phyloP scores from a whole-genome alignment of 2,797 vertebrate species.

The Sandelia bainsii region DNA sequence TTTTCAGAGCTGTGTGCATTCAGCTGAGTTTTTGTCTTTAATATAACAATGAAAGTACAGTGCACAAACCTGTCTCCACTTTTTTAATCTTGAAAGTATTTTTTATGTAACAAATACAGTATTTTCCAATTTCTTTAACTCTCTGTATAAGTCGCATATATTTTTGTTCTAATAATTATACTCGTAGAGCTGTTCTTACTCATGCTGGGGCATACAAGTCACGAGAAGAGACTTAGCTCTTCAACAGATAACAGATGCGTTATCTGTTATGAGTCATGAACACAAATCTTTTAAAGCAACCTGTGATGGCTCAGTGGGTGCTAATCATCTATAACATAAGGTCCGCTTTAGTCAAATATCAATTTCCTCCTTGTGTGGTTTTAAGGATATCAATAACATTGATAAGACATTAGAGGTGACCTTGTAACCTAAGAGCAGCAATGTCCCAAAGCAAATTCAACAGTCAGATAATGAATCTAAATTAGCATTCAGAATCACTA shows the following conservation, averaged over 20 bases:
- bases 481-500: not conserved
- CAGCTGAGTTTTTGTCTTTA: conserved; percentile 23
- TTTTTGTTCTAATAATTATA: no score
- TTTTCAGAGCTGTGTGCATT: conserved; percentile 15
- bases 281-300: conserved; percentile 18
- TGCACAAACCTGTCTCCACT: not conserved
- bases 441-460: not conserved
- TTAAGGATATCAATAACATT: conserved; percentile 31
- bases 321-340: conserved; percentile 24
- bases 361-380: conserved; percentile 14
- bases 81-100: not conserved
- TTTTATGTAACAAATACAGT: not conserved
- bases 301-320: conserved; percentile 2
- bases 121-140: not conserved
- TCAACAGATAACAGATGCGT: not conserved
- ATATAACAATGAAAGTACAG: conserved; percentile 10
- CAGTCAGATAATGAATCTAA: not conserved
- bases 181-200: not conserved
- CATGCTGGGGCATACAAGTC: not conserved
- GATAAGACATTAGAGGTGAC: conserved; percentile 6
- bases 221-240: not conserved
- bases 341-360: conserved; percentile 25
- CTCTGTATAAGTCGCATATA: no score
- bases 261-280: conserved; percentile 14
- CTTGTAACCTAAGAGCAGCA: not conserved